Evolutionary conservation across 2,888 invertebrate genomes (phyloP).

Genomic region (Azorinus chamasolen): DNA sequence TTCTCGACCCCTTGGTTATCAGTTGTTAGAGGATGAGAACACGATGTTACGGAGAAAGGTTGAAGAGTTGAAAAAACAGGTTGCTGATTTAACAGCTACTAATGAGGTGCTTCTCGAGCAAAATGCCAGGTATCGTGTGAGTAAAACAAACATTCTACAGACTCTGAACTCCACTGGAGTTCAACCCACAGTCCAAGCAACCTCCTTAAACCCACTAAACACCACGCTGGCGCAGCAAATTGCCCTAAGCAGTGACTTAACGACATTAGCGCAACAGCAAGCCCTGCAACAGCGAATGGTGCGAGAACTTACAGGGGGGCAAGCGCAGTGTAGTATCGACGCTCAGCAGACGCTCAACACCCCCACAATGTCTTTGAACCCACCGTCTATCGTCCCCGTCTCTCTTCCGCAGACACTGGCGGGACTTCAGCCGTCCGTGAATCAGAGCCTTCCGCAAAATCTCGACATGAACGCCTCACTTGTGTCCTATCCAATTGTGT

Average conservation of each 20-base stretch:
- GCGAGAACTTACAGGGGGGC: constrained; percentile 70
- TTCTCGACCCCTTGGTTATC: constrained; percentile 76
- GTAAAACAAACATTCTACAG: constrained; percentile 77
- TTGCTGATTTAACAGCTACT: constrained; percentile 91
- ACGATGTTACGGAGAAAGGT: constrained; percentile 90
- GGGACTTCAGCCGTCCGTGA: constrained; percentile 74
- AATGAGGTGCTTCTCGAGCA: constrained; percentile 93
- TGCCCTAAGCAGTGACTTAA: constrained; percentile 82
- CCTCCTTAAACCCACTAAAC: constrained; percentile 73
- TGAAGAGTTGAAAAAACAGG: constrained; percentile 91
- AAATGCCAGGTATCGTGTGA: constrained; percentile 90
- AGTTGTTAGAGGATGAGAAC: constrained; percentile 90
- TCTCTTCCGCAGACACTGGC: constrained; percentile 78
- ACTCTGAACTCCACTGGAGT: constrained; percentile 72
- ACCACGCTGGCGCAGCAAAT: constrained; percentile 85
- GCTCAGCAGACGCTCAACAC: constrained; percentile 68
- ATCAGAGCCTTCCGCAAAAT: constrained; percentile 66
- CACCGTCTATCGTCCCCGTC: constrained; percentile 74
- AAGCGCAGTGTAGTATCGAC: constrained; percentile 66
- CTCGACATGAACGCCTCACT: constrained; percentile 76
- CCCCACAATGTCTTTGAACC: constrained; percentile 75
- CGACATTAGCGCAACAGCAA: constrained; percentile 69
- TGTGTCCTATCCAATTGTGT: constrained; percentile 83
- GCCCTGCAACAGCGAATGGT: constrained; percentile 82
- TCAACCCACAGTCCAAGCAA: constrained; percentile 60